phyloP scores from a whole-genome alignment of 2,113 vertebrate species.

The Malaclemys terrapin region DNA sequence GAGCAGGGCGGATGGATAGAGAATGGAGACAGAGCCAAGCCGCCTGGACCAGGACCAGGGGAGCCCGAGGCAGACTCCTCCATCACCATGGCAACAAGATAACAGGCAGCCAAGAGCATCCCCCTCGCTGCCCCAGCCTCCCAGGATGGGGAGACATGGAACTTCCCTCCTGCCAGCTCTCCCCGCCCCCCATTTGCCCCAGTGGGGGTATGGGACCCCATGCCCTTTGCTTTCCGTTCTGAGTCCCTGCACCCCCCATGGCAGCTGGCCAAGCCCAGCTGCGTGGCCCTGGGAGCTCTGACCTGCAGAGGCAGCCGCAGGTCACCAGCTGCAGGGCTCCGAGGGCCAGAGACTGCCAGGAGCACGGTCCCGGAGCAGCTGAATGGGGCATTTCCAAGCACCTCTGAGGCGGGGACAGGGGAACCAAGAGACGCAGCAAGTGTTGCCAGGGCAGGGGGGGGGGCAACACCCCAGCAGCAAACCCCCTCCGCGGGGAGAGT shows the following conservation, averaged over 20 bases:
- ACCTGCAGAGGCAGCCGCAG: slow-evolving; percentile 52
- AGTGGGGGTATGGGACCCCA: background rate
- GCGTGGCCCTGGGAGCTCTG: slow-evolving; percentile 73
- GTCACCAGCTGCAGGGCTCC: slow-evolving; percentile 61
- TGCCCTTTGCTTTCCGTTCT: background rate
- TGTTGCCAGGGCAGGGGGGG: background rate
- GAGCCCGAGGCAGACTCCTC: background rate
- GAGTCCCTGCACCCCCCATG: slow-evolving; percentile 77
- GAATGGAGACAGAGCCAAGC: background rate
- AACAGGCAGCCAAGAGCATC: slow-evolving; percentile 26
- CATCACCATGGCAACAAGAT: slow-evolving; percentile 5
- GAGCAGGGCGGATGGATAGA: too few relatives aligned
- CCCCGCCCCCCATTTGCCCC: background rate
- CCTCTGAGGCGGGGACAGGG: background rate
- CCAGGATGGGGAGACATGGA: too few relatives aligned
- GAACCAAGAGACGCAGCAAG: background rate
- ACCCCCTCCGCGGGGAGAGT: background rate
- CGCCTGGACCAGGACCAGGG: slow-evolving; percentile 26
- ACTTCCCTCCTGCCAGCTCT: background rate
- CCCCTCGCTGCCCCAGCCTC: background rate
- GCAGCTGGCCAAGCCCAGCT: slow-evolving; percentile 78
- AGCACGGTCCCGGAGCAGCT: too few relatives aligned
- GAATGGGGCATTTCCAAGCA: background rate
- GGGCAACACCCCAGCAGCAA: background rate
- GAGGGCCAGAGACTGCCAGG: background rate